Percentiles rank a stretch among this genome's conserved stretches.
Conservation (phyloP, 2,797 vertebrate species). For the Okamejei kenojei region DNA sequence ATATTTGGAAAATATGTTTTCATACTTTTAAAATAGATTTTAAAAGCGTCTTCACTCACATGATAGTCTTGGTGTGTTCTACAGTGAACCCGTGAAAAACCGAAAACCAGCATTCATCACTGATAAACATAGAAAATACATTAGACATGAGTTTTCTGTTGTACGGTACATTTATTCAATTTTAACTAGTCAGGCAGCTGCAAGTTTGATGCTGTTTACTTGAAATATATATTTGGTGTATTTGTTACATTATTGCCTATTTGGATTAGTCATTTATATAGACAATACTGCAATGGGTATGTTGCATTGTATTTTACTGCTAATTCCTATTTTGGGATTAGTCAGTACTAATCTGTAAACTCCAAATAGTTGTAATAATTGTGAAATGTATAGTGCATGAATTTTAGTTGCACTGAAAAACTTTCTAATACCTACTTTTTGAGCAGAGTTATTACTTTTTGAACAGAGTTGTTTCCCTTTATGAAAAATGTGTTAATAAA, state of each 20-base stretch:
- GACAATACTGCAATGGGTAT: conserved; percentile 19
- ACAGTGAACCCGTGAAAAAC: background rate
- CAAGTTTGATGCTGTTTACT: background rate
- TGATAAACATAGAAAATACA: background rate
- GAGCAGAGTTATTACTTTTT: background rate
- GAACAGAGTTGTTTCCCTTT: background rate
- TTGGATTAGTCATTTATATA: conserved; percentile 28
- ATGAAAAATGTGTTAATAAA: background rate
- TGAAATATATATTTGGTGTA: background rate
- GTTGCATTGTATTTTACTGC: background rate
- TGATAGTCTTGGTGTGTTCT: background rate
- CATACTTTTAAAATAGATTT: background rate
- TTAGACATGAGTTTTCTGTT: background rate
- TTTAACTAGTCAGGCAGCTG: background rate
- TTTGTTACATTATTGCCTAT: background rate
- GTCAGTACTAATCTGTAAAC: background rate
- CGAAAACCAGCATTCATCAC: background rate
- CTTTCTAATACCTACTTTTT: background rate
- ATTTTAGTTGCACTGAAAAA: background rate
- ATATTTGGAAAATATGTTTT: background rate
- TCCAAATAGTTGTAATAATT: background rate
- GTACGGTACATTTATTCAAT: background rate
- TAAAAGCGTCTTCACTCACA: background rate
- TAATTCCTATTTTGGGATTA: background rate
- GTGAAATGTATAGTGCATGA: background rate